Conservation (phyloP, 2,888 invertebrate genomes). For the Neoaliturus tenellus region DNA sequence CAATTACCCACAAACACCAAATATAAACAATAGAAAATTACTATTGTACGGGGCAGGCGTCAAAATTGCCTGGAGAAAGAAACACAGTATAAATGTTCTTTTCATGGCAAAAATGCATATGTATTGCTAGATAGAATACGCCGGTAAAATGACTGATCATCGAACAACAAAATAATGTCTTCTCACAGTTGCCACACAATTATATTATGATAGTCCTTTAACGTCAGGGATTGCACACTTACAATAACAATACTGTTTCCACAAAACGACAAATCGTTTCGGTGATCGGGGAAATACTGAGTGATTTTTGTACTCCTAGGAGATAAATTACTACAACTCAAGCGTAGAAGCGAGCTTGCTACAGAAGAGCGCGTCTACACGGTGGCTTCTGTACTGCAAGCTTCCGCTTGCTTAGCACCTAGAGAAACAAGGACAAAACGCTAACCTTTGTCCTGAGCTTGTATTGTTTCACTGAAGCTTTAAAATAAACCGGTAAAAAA, state of each 20-base stretch:
- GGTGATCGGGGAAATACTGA: slow-evolving; percentile 6
- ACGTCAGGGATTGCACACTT: slow-evolving; percentile 17
- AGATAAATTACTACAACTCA: neutral
- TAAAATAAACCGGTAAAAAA: neutral
- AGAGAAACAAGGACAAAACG: slow-evolving; percentile 19
- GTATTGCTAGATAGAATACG: slow-evolving; percentile 42
- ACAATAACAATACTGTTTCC: slow-evolving; percentile 30
- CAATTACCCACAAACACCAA: slow-evolving; percentile 23
- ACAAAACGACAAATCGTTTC: slow-evolving; percentile 13
- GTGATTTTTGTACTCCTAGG: slow-evolving; percentile 8
- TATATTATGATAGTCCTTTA: slow-evolving; percentile 35
- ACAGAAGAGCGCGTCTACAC: neutral
- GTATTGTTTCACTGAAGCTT: slow-evolving; percentile 5
- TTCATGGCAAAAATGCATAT: slow-evolving; percentile 31
- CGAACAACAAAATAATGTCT: neutral
- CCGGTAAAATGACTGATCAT: neutral
- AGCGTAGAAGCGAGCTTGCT: neutral
- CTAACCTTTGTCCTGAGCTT: slow-evolving; percentile 1
- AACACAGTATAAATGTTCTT: slow-evolving; percentile 38
- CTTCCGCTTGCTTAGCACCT: neutral
- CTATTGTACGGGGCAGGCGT: neutral
- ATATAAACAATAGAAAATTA: slow-evolving; percentile 44
- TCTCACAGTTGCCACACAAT: slow-evolving; percentile 10
- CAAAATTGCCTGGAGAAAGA: neutral
- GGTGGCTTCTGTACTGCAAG: neutral